Conservation (phyloP, 2,113 vertebrate genomes). For the Neogale vison region DNA sequence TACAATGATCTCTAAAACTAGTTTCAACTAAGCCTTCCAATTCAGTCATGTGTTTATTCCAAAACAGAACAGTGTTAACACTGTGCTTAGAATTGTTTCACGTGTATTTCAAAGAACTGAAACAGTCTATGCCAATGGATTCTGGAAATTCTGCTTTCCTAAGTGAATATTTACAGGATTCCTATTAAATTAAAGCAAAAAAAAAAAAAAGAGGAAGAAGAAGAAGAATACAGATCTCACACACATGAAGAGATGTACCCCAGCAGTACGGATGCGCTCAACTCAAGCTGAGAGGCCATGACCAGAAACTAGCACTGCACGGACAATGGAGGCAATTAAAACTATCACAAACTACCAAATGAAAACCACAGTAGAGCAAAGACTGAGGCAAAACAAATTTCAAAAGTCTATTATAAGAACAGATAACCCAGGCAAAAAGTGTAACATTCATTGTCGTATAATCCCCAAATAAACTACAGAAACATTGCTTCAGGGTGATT, state of each 20-base stretch:
- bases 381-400: neutral
- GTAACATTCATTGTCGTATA: neutral
- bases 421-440: neutral
- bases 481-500: neutral
- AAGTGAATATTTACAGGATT: neutral
- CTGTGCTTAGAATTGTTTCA: neutral
- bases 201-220: neutral
- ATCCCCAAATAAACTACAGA: neutral
- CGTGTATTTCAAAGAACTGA: conserved; percentile 6
- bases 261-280: neutral
- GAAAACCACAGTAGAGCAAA: neutral
- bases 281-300: neutral
- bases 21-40: neutral
- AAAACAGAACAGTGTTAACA: neutral
- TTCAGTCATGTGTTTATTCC: conserved; percentile 2
- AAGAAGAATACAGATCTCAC: neutral
- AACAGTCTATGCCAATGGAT: conserved; percentile 11
- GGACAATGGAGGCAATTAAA: neutral
- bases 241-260: neutral
- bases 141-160: conserved; percentile 37
- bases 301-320: neutral
- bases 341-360: neutral
- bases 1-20: neutral
- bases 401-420: neutral
- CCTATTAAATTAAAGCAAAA: conserved; percentile 31